phyloP scores from a whole-genome alignment of 2,888 invertebrate species.

The Cylindroiulus punctatus region DNA sequence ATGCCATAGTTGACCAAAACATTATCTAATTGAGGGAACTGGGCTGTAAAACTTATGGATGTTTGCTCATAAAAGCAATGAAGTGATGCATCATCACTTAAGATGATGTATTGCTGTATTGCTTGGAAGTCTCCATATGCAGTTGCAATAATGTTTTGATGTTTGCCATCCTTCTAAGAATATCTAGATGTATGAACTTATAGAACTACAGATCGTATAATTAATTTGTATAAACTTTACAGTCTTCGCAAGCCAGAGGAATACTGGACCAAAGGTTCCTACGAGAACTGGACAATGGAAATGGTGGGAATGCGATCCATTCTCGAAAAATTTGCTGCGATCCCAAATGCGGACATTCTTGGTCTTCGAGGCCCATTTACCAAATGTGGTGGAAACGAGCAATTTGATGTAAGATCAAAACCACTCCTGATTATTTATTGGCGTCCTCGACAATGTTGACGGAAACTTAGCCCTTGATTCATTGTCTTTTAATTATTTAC shows the following conservation, averaged over 20 bases:
- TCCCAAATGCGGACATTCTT: slow-evolving; percentile 82
- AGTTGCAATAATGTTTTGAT: too few relatives aligned
- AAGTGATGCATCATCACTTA: too few relatives aligned
- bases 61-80: too few relatives aligned
- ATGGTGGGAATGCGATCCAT: slow-evolving; percentile 95
- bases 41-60: too few relatives aligned
- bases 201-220: too few relatives aligned
- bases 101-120: too few relatives aligned
- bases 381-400: slow-evolving; percentile 91
- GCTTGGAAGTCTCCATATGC: too few relatives aligned
- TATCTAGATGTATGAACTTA: too few relatives aligned
- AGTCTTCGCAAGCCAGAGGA: slow-evolving; percentile 58
- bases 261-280: slow-evolving; percentile 63
- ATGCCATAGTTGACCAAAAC: too few relatives aligned
- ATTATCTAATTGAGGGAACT: too few relatives aligned
- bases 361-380: slow-evolving; percentile 90
- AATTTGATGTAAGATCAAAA: slow-evolving; percentile 77
- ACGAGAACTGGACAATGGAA: slow-evolving; percentile 93
- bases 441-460: background rate
- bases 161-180: too few relatives aligned
- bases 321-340: slow-evolving; percentile 81
- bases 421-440: background rate
- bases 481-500: slow-evolving; percentile 59
- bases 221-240: background rate
- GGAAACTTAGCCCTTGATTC: background rate